These are phyloP conservation scores for Diogma glabrata DNA, from an alignment of 2,888 invertebrate genomes.

Conservation along the genomic window DNA sequence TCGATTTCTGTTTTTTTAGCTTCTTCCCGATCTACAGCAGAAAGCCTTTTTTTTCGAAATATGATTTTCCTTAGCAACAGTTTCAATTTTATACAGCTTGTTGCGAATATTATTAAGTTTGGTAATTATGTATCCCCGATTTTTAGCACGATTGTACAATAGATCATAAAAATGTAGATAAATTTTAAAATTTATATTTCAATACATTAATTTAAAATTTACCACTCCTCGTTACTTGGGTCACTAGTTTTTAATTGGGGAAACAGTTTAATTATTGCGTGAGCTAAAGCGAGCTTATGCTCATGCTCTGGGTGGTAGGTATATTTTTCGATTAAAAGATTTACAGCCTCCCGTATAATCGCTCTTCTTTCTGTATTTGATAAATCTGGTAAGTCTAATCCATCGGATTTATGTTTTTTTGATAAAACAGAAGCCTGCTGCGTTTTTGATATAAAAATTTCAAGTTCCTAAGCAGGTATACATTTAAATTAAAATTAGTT, in stretches of 20 bases:
- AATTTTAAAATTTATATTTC: neutral
- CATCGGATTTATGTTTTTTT: no score
- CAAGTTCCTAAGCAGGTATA: no score
- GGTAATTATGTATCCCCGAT: no score
- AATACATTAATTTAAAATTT: neutral
- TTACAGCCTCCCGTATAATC: neutral
- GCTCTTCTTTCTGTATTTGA: neutral
- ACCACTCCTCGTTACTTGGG: neutral
- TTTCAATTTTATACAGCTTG: no score
- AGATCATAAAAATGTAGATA: no score
- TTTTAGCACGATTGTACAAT: no score
- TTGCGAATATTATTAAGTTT: no score
- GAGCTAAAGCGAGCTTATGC: neutral
- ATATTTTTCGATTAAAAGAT: neutral
- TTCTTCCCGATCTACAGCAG: neutral
- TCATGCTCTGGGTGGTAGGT: neutral
- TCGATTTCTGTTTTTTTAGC: neutral
- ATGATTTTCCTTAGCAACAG: no score
- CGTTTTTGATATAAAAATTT: no score
- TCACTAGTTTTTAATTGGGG: neutral
- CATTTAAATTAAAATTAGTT: no score
- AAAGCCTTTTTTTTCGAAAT: neutral
- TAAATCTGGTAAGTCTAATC: no score
- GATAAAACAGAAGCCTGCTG: no score
- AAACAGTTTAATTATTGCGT: neutral